phyloP scores from a whole-genome alignment of 2,888 invertebrate species.

The Aleiodes alternator region DNA sequence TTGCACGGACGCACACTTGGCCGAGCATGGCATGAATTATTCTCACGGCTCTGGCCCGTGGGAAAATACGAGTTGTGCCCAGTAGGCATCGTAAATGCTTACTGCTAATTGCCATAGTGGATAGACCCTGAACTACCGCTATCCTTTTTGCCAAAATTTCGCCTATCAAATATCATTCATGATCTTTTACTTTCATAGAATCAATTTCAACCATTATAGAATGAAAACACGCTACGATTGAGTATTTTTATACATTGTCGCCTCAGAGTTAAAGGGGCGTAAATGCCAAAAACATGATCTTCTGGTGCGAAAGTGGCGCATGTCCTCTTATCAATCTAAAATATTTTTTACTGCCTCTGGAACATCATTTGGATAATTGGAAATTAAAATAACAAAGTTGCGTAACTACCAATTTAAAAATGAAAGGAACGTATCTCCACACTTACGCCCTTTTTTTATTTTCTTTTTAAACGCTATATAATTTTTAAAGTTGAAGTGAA shows the following conservation, averaged over 20 bases:
- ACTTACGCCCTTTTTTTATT: no score
- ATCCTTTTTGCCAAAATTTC: slow-evolving; percentile 52
- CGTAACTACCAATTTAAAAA: no score
- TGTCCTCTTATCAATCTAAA: no score
- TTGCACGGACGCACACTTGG: slow-evolving; percentile 56
- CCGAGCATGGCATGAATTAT: slow-evolving; percentile 71
- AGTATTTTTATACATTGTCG: neutral
- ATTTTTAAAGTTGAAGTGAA: no score
- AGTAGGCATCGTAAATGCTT: slow-evolving; percentile 71
- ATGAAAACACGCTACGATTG: neutral
- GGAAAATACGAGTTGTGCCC: slow-evolving; percentile 72
- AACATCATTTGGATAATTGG: no score
- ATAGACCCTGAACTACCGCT: slow-evolving; percentile 51
- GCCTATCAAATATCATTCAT: slow-evolving; percentile 43
- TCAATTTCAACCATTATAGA: neutral
- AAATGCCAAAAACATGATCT: no score
- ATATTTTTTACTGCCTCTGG: no score
- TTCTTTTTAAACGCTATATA: no score
- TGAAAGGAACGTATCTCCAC: no score
- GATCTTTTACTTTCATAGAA: slow-evolving; percentile 1
- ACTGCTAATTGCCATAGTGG: slow-evolving; percentile 68
- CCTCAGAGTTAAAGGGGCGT: no score
- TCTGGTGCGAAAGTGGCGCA: no score
- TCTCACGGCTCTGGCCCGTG: slow-evolving; percentile 74
- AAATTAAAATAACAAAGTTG: no score